Evolutionary conservation across 2,888 invertebrate genomes (phyloP).

Genomic region (Scaptomyza reducta): DNA sequence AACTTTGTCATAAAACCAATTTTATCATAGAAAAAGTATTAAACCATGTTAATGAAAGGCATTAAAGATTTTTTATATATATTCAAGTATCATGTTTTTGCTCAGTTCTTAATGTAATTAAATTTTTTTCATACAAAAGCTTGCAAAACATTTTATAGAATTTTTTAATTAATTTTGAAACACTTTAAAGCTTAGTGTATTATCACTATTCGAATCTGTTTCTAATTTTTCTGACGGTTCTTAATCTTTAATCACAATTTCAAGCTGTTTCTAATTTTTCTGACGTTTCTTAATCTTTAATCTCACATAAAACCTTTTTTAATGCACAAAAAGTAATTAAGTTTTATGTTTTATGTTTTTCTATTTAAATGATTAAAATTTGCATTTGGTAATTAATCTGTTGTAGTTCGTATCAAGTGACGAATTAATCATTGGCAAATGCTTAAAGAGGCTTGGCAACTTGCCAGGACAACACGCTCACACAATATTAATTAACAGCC

Average conservation of each 20-base stretch:
- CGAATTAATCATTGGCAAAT: conserved; percentile 51
- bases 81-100: neutral
- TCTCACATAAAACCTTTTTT: neutral
- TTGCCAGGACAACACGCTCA: conserved; percentile 23
- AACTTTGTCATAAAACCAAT: too few species aligned
- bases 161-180: too few species aligned
- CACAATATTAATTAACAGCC: conserved; percentile 67
- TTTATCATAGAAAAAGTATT: too few species aligned
- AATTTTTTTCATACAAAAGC: too few species aligned
- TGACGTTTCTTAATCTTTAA: too few species aligned
- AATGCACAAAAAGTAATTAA: neutral
- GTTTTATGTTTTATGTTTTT: neutral
- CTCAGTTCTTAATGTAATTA: too few species aligned
- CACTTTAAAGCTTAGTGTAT: too few species aligned
- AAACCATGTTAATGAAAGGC: neutral
- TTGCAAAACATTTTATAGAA: too few species aligned
- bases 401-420: conserved; percentile 40
- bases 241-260: too few species aligned
- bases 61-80: neutral
- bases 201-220: too few species aligned
- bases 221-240: too few species aligned
- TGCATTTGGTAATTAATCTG: conserved; percentile 46
- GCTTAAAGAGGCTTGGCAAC: conserved; percentile 44
- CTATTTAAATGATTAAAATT: conserved; percentile 19
- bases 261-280: too few species aligned